Base-by-base conservation (phyloP, 2,113 vertebrate species). In the Caranx melampygus region DNA sequence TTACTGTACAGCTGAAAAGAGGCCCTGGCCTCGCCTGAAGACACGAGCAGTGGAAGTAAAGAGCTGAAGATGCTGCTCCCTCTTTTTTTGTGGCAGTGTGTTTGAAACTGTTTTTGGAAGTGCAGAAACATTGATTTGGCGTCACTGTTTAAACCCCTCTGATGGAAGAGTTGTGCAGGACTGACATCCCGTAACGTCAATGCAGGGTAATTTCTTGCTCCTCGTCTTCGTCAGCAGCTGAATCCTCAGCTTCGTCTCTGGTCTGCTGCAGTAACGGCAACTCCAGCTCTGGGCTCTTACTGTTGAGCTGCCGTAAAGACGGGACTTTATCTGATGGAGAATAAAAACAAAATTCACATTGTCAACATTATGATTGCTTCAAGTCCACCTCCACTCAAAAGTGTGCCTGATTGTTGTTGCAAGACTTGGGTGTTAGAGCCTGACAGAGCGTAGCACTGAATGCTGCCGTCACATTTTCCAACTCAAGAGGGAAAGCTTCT, bases 201-300 rank as follows among this genome's bases (percentile, higher is more conserved):
- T 88, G 88, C 5, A 93, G 62, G 35, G 44, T 71, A 57, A 93
- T 93, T 85, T 95, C 92, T 15, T 94, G 89, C 45, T 95, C 92
- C 5, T 94, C 90, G 0, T 95, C 93, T 34, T 87, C 81, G 4
- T 84, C 92, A 0, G 88, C 91, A 14, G 75, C 58, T 0, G 82
- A 86, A 18, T 81, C 81, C 2, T 91, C 88, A 1, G 90, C 91
- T 12, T 92, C 90, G 5, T 88, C 92, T 1, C 18, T 87, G n/a
- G 87, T 92, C 42, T 85, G 33, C 8, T 71, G 91, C 81, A 65
- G 91, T 21, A 99, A 94, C 8, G 97, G 95, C 59, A 98, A 87
- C 92, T 97, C 96, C 35, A 97, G 92, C 86, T 97, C 96, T 0
- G 94, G 88, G 67, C 88, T 93, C 44, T 89, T 75, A 10, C 78